Conservation (phyloP, 2,888 invertebrate genomes). For the Seira ritae region DNA sequence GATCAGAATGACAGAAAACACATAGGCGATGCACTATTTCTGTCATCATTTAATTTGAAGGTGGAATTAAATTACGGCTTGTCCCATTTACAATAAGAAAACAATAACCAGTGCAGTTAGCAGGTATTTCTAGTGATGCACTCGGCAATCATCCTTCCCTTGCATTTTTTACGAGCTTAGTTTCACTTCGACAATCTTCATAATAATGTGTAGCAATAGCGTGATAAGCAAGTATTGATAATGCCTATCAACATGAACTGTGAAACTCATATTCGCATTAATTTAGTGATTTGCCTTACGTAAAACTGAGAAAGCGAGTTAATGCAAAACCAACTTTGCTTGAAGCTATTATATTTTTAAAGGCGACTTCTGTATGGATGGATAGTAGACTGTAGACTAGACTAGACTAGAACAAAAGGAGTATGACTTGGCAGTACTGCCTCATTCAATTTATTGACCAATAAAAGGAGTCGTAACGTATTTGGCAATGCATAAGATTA, state of each 20-base stretch:
- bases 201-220: too few species aligned
- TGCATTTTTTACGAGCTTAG: too few species aligned
- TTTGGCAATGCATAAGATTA: slow-evolving; percentile 19
- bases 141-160: too few species aligned
- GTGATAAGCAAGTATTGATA: background rate
- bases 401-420: background rate
- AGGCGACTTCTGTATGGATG: background rate
- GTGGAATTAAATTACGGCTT: too few species aligned
- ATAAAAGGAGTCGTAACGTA: background rate
- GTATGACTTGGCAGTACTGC: background rate
- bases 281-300: background rate
- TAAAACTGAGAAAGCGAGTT: background rate
- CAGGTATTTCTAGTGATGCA: too few species aligned
- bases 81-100: too few species aligned
- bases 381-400: background rate
- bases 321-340: background rate
- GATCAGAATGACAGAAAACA: too few species aligned
- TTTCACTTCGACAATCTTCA: too few species aligned
- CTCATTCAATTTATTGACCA: background rate
- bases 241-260: slow-evolving; percentile 11
- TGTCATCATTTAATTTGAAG: too few species aligned
- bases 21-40: too few species aligned
- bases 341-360: slow-evolving; percentile 1
- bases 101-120: too few species aligned
- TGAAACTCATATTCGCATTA: background rate